Percentiles rank a stretch among this genome's conserved stretches.
Conservation (phyloP, 2,797 vertebrate species). For the Alcedo quadribrachys region DNA sequence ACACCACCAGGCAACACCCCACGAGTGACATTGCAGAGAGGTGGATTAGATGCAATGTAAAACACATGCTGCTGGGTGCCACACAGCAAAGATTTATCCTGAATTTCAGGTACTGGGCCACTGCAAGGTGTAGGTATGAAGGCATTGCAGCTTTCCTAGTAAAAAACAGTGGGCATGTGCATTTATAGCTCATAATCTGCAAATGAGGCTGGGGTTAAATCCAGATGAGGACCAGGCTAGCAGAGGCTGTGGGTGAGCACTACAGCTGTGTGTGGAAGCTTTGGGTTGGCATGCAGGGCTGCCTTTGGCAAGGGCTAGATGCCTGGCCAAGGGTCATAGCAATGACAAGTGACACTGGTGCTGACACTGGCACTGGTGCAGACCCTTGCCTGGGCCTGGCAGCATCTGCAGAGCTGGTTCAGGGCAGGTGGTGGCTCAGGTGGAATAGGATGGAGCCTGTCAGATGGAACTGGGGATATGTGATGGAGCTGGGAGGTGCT, state of each 20-base stretch:
- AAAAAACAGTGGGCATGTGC: not conserved
- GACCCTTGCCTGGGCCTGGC: not conserved
- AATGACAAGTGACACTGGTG: not conserved
- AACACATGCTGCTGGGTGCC: not conserved
- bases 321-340: not conserved
- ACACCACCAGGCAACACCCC: not conserved
- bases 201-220: too few relatives aligned
- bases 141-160: not conserved
- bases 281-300: fast-evolving
- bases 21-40: not conserved
- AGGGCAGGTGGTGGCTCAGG: fast-evolving
- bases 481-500: not conserved
- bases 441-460: not conserved
- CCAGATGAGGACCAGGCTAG: not conserved
- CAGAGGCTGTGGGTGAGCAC: not conserved
- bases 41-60: not conserved
- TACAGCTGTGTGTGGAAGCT: not conserved
- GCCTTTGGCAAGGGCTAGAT: fast-evolving
- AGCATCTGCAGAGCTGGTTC: not conserved
- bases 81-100: not conserved
- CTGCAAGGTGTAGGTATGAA: not conserved
- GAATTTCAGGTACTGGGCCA: not conserved
- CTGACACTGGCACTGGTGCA: not conserved
- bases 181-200: not conserved
- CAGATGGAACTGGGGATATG: not conserved